Evolutionary conservation across 2,113 vertebrate genomes (phyloP), one percentile per base, ranked within the genome.

Genomic region (Pelodiscus sinensis): DNA sequence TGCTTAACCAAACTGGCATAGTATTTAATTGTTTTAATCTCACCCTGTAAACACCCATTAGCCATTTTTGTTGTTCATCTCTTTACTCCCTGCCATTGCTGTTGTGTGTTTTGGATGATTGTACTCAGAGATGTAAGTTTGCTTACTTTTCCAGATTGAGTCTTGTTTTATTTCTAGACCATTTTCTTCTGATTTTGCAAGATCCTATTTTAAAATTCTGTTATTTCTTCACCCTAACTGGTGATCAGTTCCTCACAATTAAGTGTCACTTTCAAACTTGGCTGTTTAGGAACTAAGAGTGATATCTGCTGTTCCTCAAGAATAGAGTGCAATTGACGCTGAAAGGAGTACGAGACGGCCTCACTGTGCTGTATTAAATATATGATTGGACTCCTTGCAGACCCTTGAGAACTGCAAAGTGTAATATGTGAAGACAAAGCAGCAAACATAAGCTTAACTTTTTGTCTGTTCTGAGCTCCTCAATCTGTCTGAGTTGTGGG

Each of bases 1-100:
- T n/a, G 62, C 90, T 94, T 90, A 90, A 83, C 79, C 79, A 82
- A 87, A 80, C 79, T 1, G 8, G 84, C 84, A 95, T 84, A 65
- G 81, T 87, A 87, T 93, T 71, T 71, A 85, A 87, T 77, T 81
- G 87, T 90, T 65, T 81, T 93, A 81, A 86, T 96, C 92, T 96
- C 86, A 82, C 82, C 93, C 77, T 88, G 85, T 58, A 91, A 95
- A 90, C 87, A 92, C 51, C 35, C 54, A 71, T 52, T 71, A 52
- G 44, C 2, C 54, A 52, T 38, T 77, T 89, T 87, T 25, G 9
- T 4, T 5, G 51, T 9, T 6, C 8, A 58, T 3, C 1, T 60
- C 84, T 84, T 31, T 6, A 60, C 27, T 78, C 38, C 27, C 87
- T 38, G 6, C 38, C 1, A 3, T 2, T 1, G 71, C 73, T 83